Evolutionary conservation across 2,797 vertebrate species (phyloP).

Genomic region (Gobionotothen gibberifrons): DNA sequence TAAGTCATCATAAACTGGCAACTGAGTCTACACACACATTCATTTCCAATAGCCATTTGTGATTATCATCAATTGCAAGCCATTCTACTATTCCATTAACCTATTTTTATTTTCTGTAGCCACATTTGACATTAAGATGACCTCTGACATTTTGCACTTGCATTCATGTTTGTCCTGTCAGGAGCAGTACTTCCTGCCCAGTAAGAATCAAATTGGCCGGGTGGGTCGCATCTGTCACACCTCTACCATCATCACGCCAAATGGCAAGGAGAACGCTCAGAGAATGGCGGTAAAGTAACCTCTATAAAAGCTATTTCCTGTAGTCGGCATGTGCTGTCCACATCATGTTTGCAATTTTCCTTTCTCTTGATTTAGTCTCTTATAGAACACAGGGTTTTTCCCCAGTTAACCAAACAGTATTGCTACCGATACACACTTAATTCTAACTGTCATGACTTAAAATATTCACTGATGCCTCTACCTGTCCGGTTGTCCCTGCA

Average conservation of each 20-base stretch:
- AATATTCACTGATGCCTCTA: neutral
- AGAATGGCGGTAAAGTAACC: constrained; percentile 83
- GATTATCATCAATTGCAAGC: neutral
- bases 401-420: neutral
- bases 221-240: constrained; percentile 85
- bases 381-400: neutral
- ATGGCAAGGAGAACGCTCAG: constrained; percentile 87
- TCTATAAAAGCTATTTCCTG: constrained; percentile 35
- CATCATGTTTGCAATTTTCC: neutral
- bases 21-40: neutral
- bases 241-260: constrained; percentile 85
- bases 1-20: neutral
- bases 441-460: neutral
- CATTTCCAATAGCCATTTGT: neutral
- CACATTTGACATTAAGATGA: constrained; percentile 51
- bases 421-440: neutral
- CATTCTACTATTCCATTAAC: constrained; percentile 25
- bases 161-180: constrained; percentile 50
- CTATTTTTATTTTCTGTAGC: neutral
- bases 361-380: neutral
- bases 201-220: constrained; percentile 83
- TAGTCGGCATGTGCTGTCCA: neutral
- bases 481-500: constrained; percentile 41
- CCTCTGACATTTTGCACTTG: constrained; percentile 54
- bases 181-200: constrained; percentile 84